Evolutionary conservation across 2,113 vertebrate genomes (phyloP), one percentile per base, ranked within the genome.

Genomic region (Orycteropus afer): DNA sequence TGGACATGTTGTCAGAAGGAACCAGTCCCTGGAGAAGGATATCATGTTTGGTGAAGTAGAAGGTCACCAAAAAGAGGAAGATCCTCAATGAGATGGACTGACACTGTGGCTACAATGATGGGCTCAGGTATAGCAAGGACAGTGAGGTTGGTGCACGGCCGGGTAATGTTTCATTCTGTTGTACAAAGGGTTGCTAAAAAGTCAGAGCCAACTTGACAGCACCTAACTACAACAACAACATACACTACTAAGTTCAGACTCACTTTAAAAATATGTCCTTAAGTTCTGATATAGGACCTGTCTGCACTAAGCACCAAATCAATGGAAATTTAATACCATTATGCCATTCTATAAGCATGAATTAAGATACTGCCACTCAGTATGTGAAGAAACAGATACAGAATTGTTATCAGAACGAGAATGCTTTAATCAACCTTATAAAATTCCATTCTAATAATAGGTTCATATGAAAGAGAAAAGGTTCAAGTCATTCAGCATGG

Each of bases 381-480:
- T 32, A 23, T 65, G 7, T 79, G 23, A 93, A 83, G 32, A 88
- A 88, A 71, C 7, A 86, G 81, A 71, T 7, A 93, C 81, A 65
- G 18, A 49, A 81, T 1, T 86, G n/a, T 65, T 79, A 86, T 9
- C 34, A 79, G 49, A 95, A 91, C 29, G 89, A 95, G 37, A 90
- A 94, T 83, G 17, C 37, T 93, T n/a, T 53, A 67, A 27, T 45
- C 57, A 85, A 11, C 77, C 93, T 88, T 53, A 32, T 23, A 34
- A 89, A 83, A 93, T 37, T 82, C 65, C 83, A 91, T 91, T 90
- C 45, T 81, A 83, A 69, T 22, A 37, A 94, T 13, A 76, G 34
- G 42, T 42, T 25, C 51, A 59, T 7, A 13, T 63, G 42, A 93
- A 84, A 84, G n/a, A 91, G 32, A 81, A 86, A 91, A 95, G 12